Evolutionary conservation across 2,888 invertebrate genomes (phyloP), one percentile per base, ranked within the genome.

Genomic region (Eupithecia exiguata): DNA sequence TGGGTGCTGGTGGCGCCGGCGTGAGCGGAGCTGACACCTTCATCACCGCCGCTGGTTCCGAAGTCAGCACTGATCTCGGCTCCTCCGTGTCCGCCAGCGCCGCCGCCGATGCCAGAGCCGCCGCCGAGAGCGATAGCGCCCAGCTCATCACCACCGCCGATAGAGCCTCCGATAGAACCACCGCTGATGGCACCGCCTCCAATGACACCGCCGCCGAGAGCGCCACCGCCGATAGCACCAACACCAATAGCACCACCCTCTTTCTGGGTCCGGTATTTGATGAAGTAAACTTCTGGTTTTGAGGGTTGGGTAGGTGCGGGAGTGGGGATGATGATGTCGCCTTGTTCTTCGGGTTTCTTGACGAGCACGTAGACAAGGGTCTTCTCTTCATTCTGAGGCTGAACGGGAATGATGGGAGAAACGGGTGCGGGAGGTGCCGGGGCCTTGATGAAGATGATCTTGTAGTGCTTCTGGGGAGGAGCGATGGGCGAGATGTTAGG

Each of bases 391-490:
- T 97, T 97, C 88, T 97, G 97, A 76, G 96, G 96, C 88, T 97
- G 96, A 46, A 96, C 90, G 43, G 97, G 97, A 80, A 98, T 97
- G 79, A 97, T 95, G 79, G 98, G 98, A 0, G 96, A 97, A 79
- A 97, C 96, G 76, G 97, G 97, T 77, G 97, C 96, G 77, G 97
- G 97, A 77, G 97, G 96, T 83, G 97, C 96, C 84, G 98, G 98
- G 72, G 98, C 98, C 95, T 98, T 98, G 93, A 98, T 98, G 96
- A 98, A 98, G 94, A 98, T 97, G 90, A 98, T 98, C 89, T 98
- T 98, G 96, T 98, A 97, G 91, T 98, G 97, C 86, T 98, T 98
- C 92, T 97, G 97, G 67, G 97, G 95, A 80, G 97, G 96, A 68
- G 96, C 96, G 0, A 96, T 94, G 25, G 95, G 95, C 7, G 93